phyloP scores from a whole-genome alignment of 1,140 invertebrate species.

The Samia ricini region DNA sequence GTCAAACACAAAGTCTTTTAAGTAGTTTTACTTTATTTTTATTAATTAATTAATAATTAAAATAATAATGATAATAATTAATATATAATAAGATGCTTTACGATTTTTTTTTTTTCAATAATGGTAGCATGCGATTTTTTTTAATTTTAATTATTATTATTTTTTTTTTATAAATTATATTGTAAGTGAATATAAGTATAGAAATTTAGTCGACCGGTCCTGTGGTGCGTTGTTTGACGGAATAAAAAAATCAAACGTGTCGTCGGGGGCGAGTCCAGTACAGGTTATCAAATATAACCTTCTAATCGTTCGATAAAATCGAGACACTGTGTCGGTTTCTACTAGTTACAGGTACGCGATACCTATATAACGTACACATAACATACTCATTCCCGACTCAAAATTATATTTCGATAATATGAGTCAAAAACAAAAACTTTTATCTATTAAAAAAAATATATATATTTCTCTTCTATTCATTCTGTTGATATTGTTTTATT shows the following conservation, averaged over 20 bases:
- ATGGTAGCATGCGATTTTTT: constrained; percentile 18
- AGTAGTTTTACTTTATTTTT: constrained; percentile 67
- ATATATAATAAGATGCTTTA: constrained; percentile 35
- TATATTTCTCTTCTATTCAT: not conserved
- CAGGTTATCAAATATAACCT: too few relatives aligned
- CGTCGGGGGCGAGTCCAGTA: too few relatives aligned
- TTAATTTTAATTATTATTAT: constrained; percentile 15
- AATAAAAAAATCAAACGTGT: constrained; percentile 8
- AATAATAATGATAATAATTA: too few relatives aligned
- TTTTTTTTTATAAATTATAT: not conserved
- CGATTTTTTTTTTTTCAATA: constrained; percentile 39
- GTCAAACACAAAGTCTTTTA: constrained; percentile 51
- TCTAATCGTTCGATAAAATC: not conserved
- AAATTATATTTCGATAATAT: too few relatives aligned
- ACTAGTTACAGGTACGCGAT: too few relatives aligned
- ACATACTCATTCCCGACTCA: too few relatives aligned
- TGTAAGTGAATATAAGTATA: constrained; percentile 41
- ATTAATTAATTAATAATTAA: constrained; percentile 25
- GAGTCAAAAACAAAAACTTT: too few relatives aligned
- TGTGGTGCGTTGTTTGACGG: constrained; percentile 1
- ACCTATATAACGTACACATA: too few relatives aligned
- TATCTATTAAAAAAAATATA: too few relatives aligned
- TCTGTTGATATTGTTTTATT: not conserved
- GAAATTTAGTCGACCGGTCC: constrained; percentile 57
- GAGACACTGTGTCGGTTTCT: not conserved